phyloP scores from a whole-genome alignment of 2,113 vertebrate genomes.

The Tautogolabrus adspersus region DNA sequence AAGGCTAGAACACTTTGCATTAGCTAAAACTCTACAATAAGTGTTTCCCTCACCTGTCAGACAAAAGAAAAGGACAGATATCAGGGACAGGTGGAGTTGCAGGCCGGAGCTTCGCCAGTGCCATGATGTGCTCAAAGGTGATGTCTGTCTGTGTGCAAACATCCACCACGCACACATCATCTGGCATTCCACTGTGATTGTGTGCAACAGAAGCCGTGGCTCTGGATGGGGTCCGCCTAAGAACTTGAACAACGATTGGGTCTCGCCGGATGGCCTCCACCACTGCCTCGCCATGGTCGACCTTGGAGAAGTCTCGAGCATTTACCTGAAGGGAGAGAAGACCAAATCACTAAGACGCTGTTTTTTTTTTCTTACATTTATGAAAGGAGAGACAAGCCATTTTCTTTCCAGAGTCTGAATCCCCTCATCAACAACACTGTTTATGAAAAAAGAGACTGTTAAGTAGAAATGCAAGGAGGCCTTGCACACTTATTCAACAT shows the following conservation, averaged over 20 bases:
- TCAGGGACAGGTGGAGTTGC: conserved; percentile 94
- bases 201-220: conserved; percentile 28
- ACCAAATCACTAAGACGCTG: not conserved
- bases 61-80: conserved; percentile 94
- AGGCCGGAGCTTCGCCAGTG: conserved; percentile 91
- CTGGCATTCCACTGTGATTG: conserved; percentile 56
- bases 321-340: conserved; percentile 86
- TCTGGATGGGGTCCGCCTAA: conserved; percentile 84
- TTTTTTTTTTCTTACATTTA: not conserved
- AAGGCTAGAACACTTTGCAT: not conserved
- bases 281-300: conserved; percentile 90
- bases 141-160: conserved; percentile 97
- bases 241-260: conserved; percentile 94
- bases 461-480: not conserved
- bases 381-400: not conserved
- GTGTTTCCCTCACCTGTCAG: conserved; percentile 89
- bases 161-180: conserved; percentile 86
- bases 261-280: conserved; percentile 93
- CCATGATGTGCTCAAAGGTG: conserved; percentile 96
- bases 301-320: conserved; percentile 92
- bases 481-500: conserved; percentile 12
- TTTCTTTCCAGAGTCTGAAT: not conserved
- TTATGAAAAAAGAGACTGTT: not conserved
- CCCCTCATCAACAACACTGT: not conserved
- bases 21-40: not conserved